Conservation (phyloP, 2,797 vertebrate species). For the Eupleurogrammus muticus region DNA sequence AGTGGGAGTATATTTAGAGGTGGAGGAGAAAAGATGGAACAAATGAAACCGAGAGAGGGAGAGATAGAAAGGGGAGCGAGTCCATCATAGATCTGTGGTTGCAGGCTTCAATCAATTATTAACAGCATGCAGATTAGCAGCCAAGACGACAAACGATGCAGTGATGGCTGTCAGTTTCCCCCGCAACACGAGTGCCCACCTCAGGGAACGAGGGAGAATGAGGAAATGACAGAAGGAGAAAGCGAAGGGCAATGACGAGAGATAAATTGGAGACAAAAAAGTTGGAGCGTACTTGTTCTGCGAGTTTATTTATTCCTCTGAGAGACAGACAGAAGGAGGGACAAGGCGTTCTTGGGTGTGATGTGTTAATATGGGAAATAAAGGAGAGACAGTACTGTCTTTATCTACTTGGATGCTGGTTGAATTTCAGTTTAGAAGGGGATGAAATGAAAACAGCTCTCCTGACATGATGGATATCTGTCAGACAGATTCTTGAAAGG, state of each 20-base stretch:
- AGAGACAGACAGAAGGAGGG: constrained; percentile 13
- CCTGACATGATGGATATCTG: constrained; percentile 5
- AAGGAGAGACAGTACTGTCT: constrained; percentile 18
- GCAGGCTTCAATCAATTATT: constrained; percentile 84
- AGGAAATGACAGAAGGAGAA: constrained; percentile 48
- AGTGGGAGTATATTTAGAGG: constrained; percentile 68
- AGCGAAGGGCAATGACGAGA: constrained; percentile 50
- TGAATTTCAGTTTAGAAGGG: constrained; percentile 11
- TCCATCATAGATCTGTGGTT: constrained; percentile 75
- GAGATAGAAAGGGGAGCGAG: constrained; percentile 58
- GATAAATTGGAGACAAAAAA: constrained; percentile 28
- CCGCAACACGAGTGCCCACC: constrained; percentile 55
- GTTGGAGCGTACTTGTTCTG: constrained; percentile 51
- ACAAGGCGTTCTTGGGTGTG: constrained; percentile 15
- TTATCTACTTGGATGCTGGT: constrained; percentile 18
- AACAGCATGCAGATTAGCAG: constrained; percentile 85
- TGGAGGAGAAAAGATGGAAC: constrained; percentile 63
- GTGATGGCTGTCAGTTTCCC: constrained; percentile 77
- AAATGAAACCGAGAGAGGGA: constrained; percentile 45
- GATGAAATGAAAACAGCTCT: constrained; percentile 7
- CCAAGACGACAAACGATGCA: constrained; percentile 75
- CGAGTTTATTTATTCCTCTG: constrained; percentile 53
- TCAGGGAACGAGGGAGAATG: constrained; percentile 59
- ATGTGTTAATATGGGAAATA: constrained; percentile 20
- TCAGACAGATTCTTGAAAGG: neutral